Conservation (phyloP, 2,113 vertebrate genomes). For the Epinephelus moara region DNA sequence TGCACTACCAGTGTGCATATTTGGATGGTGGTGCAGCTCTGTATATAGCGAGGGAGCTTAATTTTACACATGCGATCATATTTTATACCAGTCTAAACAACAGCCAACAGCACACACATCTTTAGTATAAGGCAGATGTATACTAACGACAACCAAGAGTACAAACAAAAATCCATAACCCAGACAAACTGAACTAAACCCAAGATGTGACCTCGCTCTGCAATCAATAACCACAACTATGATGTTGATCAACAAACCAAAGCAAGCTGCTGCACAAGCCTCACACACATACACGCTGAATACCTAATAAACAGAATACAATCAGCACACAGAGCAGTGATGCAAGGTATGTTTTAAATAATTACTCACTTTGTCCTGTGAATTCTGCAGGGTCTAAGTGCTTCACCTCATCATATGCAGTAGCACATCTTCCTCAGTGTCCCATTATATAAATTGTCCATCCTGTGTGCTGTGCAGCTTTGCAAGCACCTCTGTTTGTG, state of each 20-base stretch:
- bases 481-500: not conserved
- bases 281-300: not conserved
- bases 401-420: not conserved
- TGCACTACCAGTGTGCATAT: not conserved
- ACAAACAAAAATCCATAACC: conserved; percentile 19
- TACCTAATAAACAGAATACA: not conserved
- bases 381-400: conserved; percentile 10
- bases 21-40: not conserved
- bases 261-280: not conserved
- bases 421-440: conserved; percentile 20
- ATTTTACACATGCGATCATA: not conserved
- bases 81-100: conserved; percentile 6
- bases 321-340: not conserved
- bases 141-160: conserved; percentile 11
- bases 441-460: conserved; percentile 48
- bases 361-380: conserved; percentile 3
- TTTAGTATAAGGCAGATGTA: not conserved
- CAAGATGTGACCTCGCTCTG: not conserved
- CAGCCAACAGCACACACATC: not conserved
- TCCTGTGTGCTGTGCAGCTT: conserved; percentile 14
- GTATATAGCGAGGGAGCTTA: not conserved
- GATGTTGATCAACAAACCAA: conserved; percentile 26
- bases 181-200: conserved; percentile 10
- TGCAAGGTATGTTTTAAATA: not conserved
- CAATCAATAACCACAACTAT: conserved; percentile 36